These are phyloP conservation scores for Stenodema calcarata DNA, from an alignment of 2,888 invertebrate species.

Conservation along the genomic window DNA sequence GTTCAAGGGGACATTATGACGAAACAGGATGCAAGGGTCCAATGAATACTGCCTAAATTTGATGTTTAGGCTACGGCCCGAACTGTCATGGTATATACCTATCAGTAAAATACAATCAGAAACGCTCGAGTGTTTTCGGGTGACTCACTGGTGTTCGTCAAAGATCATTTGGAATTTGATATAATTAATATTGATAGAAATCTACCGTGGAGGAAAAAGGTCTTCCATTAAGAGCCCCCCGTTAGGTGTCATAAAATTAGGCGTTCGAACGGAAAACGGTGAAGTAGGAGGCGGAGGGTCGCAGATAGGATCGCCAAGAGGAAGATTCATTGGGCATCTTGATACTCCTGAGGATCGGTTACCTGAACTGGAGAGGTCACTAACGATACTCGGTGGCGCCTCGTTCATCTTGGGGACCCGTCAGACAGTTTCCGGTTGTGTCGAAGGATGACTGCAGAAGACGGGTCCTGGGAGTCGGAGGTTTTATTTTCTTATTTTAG, in stretches of 20 bases:
- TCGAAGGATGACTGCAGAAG: neutral
- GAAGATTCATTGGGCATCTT: constrained; percentile 23
- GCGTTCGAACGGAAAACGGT: neutral
- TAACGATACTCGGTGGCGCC: constrained; percentile 27
- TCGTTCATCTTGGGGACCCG: constrained; percentile 9
- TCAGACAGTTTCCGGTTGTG: constrained; percentile 15
- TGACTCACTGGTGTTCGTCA: too few relatives aligned
- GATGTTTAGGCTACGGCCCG: too few relatives aligned
- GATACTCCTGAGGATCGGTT: neutral
- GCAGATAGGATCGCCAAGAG: neutral
- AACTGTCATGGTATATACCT: too few relatives aligned
- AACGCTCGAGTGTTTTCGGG: too few relatives aligned
- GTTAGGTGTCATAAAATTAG: constrained; percentile 24
- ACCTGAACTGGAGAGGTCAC: constrained; percentile 9
- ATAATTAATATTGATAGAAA: neutral
- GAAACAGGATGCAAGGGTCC: too few relatives aligned
- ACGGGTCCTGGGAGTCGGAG: neutral
- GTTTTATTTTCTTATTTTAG: neutral
- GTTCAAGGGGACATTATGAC: too few relatives aligned
- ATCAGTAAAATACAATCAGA: too few relatives aligned
- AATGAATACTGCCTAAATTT: too few relatives aligned
- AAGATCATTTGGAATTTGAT: neutral
- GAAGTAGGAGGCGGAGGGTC: neutral
- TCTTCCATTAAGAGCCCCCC: neutral
- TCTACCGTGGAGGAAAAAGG: neutral